Percentiles rank a stretch among this genome's conserved stretches.
Evolutionary conservation across 2,113 vertebrate genomes (phyloP).

Genomic region (Siniperca knerii): DNA sequence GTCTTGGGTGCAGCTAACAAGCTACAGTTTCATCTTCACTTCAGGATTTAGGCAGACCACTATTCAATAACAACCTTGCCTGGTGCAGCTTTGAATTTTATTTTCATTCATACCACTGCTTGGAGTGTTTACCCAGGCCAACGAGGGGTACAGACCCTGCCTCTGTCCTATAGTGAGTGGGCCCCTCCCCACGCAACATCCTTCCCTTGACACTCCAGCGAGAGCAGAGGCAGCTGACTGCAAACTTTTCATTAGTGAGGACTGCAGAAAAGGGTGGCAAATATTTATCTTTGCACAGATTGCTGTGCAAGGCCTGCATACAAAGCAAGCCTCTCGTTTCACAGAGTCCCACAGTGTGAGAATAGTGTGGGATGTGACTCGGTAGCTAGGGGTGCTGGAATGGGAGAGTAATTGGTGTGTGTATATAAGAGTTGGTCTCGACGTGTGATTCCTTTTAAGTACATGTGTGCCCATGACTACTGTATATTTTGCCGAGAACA

Average conservation of each 20-base stretch:
- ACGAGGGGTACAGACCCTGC: constrained; percentile 43
- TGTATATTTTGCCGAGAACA: constrained; percentile 12
- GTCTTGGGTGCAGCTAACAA: neutral
- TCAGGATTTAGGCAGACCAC: neutral
- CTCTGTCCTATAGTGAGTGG: constrained; percentile 36
- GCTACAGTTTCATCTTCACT: constrained; percentile 7
- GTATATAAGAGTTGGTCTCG: constrained; percentile 25
- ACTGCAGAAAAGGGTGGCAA: constrained; percentile 74
- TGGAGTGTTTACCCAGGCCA: constrained; percentile 53
- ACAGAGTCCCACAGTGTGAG: constrained; percentile 47
- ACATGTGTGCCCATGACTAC: neutral
- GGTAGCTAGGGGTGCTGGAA: constrained; percentile 42
- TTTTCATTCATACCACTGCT: constrained; percentile 48
- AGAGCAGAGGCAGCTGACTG: constrained; percentile 64
- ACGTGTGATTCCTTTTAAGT: constrained; percentile 14
- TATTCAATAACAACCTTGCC: constrained; percentile 19
- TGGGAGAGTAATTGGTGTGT: constrained; percentile 28
- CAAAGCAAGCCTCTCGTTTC: constrained; percentile 65
- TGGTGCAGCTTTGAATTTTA: constrained; percentile 37
- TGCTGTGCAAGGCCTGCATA: constrained; percentile 64
- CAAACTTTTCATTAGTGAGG: constrained; percentile 75
- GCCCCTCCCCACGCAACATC: constrained; percentile 14
- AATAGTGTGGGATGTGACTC: constrained; percentile 48
- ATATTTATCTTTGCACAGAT: constrained; percentile 82
- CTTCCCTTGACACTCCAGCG: constrained; percentile 40